Evolutionary conservation across 2,797 vertebrate species (phyloP), one percentile per base, ranked within the genome.

Genomic region (Crax fasciolata): DNA sequence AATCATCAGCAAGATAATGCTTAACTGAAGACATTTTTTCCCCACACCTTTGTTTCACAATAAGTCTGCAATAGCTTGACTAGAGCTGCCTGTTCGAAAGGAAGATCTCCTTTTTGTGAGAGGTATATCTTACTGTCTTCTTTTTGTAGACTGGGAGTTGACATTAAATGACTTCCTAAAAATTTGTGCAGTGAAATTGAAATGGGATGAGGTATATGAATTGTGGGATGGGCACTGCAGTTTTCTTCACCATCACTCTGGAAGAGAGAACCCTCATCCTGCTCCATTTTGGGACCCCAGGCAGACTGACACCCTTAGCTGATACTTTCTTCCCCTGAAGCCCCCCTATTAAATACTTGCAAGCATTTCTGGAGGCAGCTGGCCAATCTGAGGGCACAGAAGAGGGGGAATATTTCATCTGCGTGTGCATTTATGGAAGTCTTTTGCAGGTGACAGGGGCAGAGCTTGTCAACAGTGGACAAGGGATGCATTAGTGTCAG

Each of bases 201-300:
- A 85, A 61, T 5, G 2, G 10, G 13, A 19, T 28, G 27, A 21
- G 59, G 4, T 27, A 80, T 6, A 2, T 27, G 28, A 68, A 32
- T 0, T 2, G 2, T 30, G 4, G 48, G 20, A 6, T 23, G 6
- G 52, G 3, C 6, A 3, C 11, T 13, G n/a, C 11, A 23, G n/a
- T n/a, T 76, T 79, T 76, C 19, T 63, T 87, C 38, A 76, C 19
- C 24, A 71, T 9, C 7, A n/a, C 41, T 54, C 23, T 46, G 19
- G 27, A 54, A 21, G 13, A 51, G 6, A 32, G 18, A 9, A 43
- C 41, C 9, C 30, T 32, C 10, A 3, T 13, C 27, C 12, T 73
- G 18, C 30, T 62, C 55, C 13, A 78, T 76, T 72, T 59, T 8
- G 4, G 44, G 39, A 66, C 24, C 13, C 28, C 27, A 48, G 35